Conservation (phyloP, 2,888 invertebrate genomes). For the Hydropsyche betteni region DNA sequence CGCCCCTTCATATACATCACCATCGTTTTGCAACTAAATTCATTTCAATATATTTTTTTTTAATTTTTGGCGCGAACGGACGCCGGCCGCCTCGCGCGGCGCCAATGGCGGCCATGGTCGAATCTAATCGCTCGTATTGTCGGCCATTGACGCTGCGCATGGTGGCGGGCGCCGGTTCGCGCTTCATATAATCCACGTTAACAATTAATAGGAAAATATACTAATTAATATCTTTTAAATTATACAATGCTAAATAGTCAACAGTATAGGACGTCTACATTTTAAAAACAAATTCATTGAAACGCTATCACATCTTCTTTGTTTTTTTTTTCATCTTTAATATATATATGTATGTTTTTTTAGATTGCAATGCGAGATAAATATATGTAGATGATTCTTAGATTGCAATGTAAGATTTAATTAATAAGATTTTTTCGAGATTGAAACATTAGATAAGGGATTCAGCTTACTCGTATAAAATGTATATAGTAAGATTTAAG, state of each 20-base stretch:
- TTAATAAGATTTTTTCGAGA: slow-evolving; percentile 10
- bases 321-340: slow-evolving; percentile 12
- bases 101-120: too few species aligned
- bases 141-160: too few species aligned
- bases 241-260: slow-evolving; percentile 42
- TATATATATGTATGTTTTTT: not conserved
- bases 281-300: slow-evolving; percentile 42
- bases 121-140: not conserved
- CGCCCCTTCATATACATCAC: slow-evolving; percentile 35
- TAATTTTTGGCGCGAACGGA: too few species aligned
- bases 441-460: slow-evolving; percentile 13
- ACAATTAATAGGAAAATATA: slow-evolving; percentile 42
- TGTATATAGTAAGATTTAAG: slow-evolving; percentile 26
- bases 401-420: slow-evolving; percentile 26
- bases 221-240: slow-evolving; percentile 41
- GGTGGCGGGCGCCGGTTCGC: too few species aligned
- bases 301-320: slow-evolving; percentile 40
- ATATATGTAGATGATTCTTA: slow-evolving; percentile 24
- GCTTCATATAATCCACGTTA: slow-evolving; percentile 27
- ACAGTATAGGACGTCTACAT: slow-evolving; percentile 41
- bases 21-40: slow-evolving; percentile 40
- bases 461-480: slow-evolving; percentile 30
- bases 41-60: slow-evolving; percentile 16
- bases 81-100: too few species aligned
- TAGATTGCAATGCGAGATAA: slow-evolving; percentile 39